Conservation (phyloP, 2,888 invertebrate species). For the Argyra leucocephala region DNA sequence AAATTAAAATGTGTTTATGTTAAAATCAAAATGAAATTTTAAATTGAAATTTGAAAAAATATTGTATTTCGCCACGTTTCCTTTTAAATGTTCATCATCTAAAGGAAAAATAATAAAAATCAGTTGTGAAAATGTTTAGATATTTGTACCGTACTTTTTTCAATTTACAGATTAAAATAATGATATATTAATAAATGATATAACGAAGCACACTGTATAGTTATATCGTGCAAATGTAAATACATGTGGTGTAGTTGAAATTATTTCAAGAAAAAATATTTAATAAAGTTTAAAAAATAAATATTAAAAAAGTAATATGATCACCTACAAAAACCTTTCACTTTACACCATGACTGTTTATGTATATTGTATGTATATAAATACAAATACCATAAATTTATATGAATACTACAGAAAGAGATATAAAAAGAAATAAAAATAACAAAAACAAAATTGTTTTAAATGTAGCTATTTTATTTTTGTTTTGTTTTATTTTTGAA, state of each 20-base stretch:
- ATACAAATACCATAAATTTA: not conserved
- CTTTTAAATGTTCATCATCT: no score
- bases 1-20: no score
- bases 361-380: not conserved
- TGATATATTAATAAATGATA: no score
- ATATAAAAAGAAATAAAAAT: not conserved
- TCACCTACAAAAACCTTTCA: slow-evolving; percentile 6
- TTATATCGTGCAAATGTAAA: not conserved
- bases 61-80: no score
- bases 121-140: no score
- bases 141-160: no score
- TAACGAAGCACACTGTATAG: not conserved
- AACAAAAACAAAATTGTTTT: not conserved
- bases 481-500: not conserved
- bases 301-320: not conserved
- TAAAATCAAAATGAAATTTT: no score
- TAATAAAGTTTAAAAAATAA: not conserved
- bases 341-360: not conserved
- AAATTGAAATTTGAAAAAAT: no score
- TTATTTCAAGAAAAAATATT: not conserved
- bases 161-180: no score
- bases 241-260: not conserved
- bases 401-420: no score
- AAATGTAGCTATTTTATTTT: not conserved
- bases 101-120: no score